Base-by-base conservation (phyloP, 2,113 vertebrate species). In the Scomber colias region DNA sequence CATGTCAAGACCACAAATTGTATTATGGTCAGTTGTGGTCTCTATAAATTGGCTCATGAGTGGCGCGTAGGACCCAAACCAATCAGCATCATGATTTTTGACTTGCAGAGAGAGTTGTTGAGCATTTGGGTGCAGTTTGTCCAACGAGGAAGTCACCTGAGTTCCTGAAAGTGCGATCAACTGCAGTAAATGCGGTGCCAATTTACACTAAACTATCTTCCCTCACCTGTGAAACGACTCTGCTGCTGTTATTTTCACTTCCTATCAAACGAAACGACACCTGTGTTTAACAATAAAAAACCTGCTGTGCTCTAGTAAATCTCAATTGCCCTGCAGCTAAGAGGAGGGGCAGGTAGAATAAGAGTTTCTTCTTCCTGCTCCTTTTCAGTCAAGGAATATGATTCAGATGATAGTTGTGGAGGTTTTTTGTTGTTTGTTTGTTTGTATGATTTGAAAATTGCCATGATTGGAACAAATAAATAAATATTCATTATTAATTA, bases 141-240 rank as follows among this genome's bases (percentile, higher is more conserved):
- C 16, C 0, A 1, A 56, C 5, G 45, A 80, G 40, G 44, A 85
- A 63, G 68, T 69, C 45, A 69, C 27, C 10, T 46, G 17, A 64
- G 1, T 30, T 3, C 10, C 53, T 35, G n/a, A 44, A 69, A 27
- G 2, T 2, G 24, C 24, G 3, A 27, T 27, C 24, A 27, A 27
- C 24, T 27, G 24, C 24, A 27, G 24, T 27, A 1, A 27, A 27
- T 27, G 24, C 24, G 2, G 21, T 21, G 21, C 21, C 24, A 27
- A 27, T 27, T 27, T 27, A 27, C 24, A 27, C 3, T 2, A 27
- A 40, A 40, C 35, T 40, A 40, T 40, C 35, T 40, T 16, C 3
- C n/a, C 10, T 59, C 0, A 17, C 2, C 2, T 48, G 24, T 55
- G 11, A n/a, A 31, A 19, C 35, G 35, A 40, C 35, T 9, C 7